Conservation (phyloP, 2,888 invertebrate genomes). For the Amphipyra berbera region DNA sequence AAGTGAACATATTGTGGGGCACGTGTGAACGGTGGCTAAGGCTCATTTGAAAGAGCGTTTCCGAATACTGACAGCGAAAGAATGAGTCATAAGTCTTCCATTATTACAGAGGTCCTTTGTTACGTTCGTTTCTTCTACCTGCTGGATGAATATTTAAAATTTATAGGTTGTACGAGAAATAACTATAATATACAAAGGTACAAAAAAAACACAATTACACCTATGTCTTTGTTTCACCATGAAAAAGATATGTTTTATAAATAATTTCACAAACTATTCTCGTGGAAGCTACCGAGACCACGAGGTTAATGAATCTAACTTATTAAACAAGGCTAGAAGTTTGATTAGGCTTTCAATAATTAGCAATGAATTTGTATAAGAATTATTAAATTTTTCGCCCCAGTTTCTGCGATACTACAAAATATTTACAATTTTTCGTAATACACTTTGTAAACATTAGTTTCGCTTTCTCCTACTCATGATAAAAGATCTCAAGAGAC, state of each 20-base stretch:
- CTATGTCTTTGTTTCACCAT: not conserved
- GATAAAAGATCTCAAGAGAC: slow-evolving; percentile 41
- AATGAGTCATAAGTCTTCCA: slow-evolving; percentile 72
- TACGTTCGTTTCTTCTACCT: slow-evolving; percentile 62
- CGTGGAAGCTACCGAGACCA: slow-evolving; percentile 2
- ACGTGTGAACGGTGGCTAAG: slow-evolving; percentile 64
- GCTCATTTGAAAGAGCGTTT: slow-evolving; percentile 63
- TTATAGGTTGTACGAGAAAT: slow-evolving; percentile 27
- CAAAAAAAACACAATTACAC: not conserved
- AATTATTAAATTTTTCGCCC: slow-evolving; percentile 5
- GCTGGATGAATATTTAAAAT: slow-evolving; percentile 53
- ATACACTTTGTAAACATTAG: slow-evolving; percentile 48
- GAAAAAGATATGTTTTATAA: not conserved
- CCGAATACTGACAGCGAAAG: slow-evolving; percentile 65
- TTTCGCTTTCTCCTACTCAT: slow-evolving; percentile 51
- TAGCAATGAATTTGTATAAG: slow-evolving; percentile 1
- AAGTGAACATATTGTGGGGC: slow-evolving; percentile 58
- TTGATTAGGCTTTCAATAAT: not conserved
- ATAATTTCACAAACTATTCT: slow-evolving; percentile 1
- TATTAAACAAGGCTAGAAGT: slow-evolving; percentile 3
- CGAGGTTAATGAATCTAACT: slow-evolving; percentile 6
- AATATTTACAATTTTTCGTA: slow-evolving; percentile 28
- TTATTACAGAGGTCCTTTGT: slow-evolving; percentile 66
- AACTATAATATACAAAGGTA: not conserved
- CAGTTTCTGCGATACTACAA: slow-evolving; percentile 13